Evolutionary conservation across 2,888 invertebrate species (phyloP).

Genomic region (Seira musarum): DNA sequence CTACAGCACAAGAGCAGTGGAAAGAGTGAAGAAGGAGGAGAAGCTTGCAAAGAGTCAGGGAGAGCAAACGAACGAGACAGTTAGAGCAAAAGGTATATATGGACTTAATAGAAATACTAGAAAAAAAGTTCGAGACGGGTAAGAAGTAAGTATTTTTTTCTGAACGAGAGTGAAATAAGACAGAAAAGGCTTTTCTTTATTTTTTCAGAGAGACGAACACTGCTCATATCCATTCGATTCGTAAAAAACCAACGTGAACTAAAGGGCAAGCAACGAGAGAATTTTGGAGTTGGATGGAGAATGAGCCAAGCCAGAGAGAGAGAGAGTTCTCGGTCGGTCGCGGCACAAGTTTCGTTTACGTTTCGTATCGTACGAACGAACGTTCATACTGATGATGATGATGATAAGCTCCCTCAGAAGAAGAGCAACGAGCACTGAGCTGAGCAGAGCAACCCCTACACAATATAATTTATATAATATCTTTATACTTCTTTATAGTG

Average conservation of each 20-base stretch:
- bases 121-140: slow-evolving; percentile 5
- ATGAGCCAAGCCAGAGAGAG: no score
- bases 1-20: slow-evolving; percentile 8
- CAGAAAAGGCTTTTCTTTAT: slow-evolving; percentile 3
- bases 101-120: slow-evolving; percentile 3
- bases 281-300: no score
- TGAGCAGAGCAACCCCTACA: background rate
- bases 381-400: background rate
- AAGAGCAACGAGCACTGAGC: background rate
- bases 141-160: no score
- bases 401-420: slow-evolving; percentile 5
- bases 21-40: slow-evolving; percentile 1
- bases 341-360: slow-evolving; percentile 15
- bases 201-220: slow-evolving; percentile 8
- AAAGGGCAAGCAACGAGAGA: slow-evolving; percentile 6
- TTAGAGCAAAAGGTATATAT: background rate
- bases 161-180: background rate
- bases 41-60: slow-evolving; percentile 14
- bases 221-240: slow-evolving; percentile 14
- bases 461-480: no score
- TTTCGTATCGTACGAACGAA: slow-evolving; percentile 19
- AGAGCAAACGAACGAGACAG: background rate
- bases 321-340: slow-evolving; percentile 16
- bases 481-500: background rate
- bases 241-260: slow-evolving; percentile 8